Conservation (phyloP, 2,888 invertebrate genomes). For the Cordylochernes scorpioides region DNA sequence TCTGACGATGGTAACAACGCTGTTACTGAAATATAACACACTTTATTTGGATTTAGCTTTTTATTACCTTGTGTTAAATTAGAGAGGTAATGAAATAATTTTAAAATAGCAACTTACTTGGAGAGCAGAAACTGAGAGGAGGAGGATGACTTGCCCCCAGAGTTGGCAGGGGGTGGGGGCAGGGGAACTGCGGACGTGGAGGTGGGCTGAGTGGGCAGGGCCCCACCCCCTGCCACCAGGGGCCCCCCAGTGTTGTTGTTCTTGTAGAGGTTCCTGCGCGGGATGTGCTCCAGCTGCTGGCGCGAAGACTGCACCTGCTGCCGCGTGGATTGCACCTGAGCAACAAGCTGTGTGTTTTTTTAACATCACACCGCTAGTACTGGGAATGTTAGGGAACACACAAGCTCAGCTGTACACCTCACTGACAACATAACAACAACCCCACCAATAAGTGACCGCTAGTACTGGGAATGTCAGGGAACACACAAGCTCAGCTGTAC, state of each 20-base stretch:
- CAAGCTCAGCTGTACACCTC: too few relatives aligned
- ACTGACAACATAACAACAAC: too few relatives aligned
- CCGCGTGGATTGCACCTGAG: conserved; percentile 71
- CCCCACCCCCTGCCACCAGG: conserved; percentile 4
- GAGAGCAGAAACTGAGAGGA: conserved; percentile 12
- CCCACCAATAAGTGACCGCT: too few relatives aligned
- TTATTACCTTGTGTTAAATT: conserved; percentile 1
- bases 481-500: too few relatives aligned
- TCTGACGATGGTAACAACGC: too few relatives aligned
- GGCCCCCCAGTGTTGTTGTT: conserved; percentile 2
- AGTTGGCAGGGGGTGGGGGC: conserved; percentile 4
- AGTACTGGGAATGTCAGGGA: too few relatives aligned
- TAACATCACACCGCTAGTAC: too few relatives aligned
- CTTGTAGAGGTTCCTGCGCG: conserved; percentile 31
- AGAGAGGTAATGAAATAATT: neutral
- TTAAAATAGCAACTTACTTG: conserved; percentile 6
- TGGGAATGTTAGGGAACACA: too few relatives aligned
- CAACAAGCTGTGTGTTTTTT: conserved; percentile 75
- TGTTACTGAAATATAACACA: too few relatives aligned
- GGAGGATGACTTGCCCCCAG: conserved; percentile 10
- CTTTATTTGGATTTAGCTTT: too few relatives aligned
- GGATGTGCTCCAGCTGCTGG: conserved; percentile 64
- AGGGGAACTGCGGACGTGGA: too few relatives aligned
- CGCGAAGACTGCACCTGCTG: conserved; percentile 60
- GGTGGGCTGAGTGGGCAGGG: conserved; percentile 3